These are phyloP conservation scores for Lutjanus erythropterus DNA, from an alignment of 2,113 vertebrate species.

Conservation along the genomic window DNA sequence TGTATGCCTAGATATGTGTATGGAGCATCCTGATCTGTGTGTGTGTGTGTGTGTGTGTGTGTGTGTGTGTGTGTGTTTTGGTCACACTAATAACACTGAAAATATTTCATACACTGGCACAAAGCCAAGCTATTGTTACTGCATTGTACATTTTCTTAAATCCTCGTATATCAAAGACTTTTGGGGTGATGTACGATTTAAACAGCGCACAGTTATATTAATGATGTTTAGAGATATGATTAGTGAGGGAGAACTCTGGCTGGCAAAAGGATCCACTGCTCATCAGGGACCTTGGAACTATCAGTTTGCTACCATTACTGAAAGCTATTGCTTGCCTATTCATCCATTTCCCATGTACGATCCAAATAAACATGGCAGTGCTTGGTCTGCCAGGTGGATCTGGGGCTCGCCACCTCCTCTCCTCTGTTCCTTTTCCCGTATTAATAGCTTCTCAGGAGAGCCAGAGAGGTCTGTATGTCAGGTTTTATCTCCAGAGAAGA, in stretches of 20 bases:
- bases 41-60: no score
- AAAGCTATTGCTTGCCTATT: conserved; percentile 66
- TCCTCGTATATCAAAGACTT: conserved; percentile 21
- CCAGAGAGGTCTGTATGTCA: conserved; percentile 79
- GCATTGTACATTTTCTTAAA: conserved; percentile 1
- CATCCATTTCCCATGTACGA: conserved; percentile 67
- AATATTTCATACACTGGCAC: conserved; percentile 10
- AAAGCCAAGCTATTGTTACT: conserved; percentile 35
- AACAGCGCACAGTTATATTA: conserved; percentile 43
- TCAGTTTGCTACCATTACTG: conserved; percentile 54
- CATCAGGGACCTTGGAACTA: conserved; percentile 58
- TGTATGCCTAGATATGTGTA: neutral
- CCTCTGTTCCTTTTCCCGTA: conserved; percentile 70
- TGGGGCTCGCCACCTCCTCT: conserved; percentile 64
- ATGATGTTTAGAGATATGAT: conserved; percentile 59
- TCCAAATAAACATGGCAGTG: conserved; percentile 78
- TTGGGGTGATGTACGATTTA: neutral
- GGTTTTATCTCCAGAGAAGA: conserved; percentile 84
- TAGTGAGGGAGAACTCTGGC: conserved; percentile 44
- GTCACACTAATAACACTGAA: neutral
- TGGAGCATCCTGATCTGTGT: neutral
- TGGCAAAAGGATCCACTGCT: conserved; percentile 39
- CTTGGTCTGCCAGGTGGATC: conserved; percentile 73
- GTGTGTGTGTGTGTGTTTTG: neutral
- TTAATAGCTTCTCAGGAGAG: conserved; percentile 86